Percentiles rank a stretch among this genome's conserved stretches.
These are phyloP conservation scores for Stratiolaelaps scimitus DNA, from an alignment of 1,140 invertebrate genomes.

Conservation along the genomic window DNA sequence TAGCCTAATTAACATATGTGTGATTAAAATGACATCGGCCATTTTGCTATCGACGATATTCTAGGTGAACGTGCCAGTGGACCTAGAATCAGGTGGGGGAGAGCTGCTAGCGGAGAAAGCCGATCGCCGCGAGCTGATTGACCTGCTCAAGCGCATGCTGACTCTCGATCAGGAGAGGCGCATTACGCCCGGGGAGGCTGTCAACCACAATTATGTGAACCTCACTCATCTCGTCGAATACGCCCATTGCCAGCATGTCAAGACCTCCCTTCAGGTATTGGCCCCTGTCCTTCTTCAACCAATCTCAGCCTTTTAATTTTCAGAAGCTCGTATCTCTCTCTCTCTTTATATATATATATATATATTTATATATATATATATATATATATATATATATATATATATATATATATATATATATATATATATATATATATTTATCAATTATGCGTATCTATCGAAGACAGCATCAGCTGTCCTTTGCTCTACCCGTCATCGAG, in stretches of 20 bases:
- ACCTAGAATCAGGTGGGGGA: slow-evolving; percentile 66
- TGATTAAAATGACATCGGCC: slow-evolving; percentile 18
- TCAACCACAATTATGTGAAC: slow-evolving; percentile 88
- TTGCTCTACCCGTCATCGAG: too few relatives aligned
- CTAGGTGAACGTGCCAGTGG: slow-evolving; percentile 83
- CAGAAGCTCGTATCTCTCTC: too few relatives aligned
- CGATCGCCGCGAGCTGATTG: slow-evolving; percentile 88
- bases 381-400: too few relatives aligned
- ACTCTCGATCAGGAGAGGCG: slow-evolving; percentile 92
- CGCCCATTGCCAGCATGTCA: slow-evolving; percentile 57
- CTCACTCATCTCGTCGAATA: slow-evolving; percentile 87
- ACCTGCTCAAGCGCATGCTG: slow-evolving; percentile 89
- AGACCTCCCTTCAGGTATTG: slow-evolving; percentile 37
- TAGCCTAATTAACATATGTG: not conserved
- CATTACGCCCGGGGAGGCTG: slow-evolving; percentile 83
- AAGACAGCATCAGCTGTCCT: too few relatives aligned
- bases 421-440: too few relatives aligned
- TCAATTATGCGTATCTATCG: too few relatives aligned
- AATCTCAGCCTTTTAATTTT: too few relatives aligned
- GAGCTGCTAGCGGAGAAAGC: slow-evolving; percentile 90
- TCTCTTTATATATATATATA: too few relatives aligned
- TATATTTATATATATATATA: too few relatives aligned
- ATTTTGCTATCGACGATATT: slow-evolving; percentile 27
- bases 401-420: too few relatives aligned
- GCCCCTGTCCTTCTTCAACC: too few relatives aligned